Conservation (phyloP, 2,797 vertebrate genomes). For the Pyrocephalus nanus region DNA sequence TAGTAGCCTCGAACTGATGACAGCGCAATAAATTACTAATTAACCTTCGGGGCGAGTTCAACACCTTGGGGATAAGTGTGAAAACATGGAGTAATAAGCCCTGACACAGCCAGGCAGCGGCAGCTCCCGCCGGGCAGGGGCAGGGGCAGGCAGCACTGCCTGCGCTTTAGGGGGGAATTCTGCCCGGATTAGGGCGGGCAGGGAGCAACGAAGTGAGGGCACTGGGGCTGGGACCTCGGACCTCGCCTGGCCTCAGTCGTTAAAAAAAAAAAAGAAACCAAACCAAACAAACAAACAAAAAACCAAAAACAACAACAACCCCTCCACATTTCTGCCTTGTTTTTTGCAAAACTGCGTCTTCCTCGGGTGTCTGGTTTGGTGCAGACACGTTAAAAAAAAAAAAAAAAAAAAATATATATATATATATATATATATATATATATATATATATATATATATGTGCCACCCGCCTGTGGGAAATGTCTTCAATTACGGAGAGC, state of each 20-base stretch:
- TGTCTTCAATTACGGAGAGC: neutral
- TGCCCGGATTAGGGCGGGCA: rapidly evolving
- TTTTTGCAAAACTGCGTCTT: neutral
- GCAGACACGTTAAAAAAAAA: neutral
- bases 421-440: no score
- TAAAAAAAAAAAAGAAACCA: neutral
- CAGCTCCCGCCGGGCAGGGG: neutral
- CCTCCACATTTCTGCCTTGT: neutral
- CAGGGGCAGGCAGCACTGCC: neutral
- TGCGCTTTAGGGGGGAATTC: neutral
- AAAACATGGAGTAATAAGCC: constrained; percentile 65
- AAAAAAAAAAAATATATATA: no score
- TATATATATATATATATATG: no score
- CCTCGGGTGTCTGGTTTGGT: neutral
- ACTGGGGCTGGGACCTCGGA: neutral
- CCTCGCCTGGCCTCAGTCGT: neutral
- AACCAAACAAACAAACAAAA: no score
- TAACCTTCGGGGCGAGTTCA: constrained; percentile 69
- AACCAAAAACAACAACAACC: no score
- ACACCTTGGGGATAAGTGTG: constrained; percentile 70
- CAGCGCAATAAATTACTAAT: constrained; percentile 73
- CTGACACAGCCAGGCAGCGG: constrained; percentile 45
- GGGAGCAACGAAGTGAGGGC: neutral
- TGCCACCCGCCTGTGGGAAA: neutral
- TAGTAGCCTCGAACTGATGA: constrained; percentile 67